Evolutionary conservation across 1,140 invertebrate species (phyloP), one percentile per base, ranked within the genome.

Genomic region (Caerostris darwini): DNA sequence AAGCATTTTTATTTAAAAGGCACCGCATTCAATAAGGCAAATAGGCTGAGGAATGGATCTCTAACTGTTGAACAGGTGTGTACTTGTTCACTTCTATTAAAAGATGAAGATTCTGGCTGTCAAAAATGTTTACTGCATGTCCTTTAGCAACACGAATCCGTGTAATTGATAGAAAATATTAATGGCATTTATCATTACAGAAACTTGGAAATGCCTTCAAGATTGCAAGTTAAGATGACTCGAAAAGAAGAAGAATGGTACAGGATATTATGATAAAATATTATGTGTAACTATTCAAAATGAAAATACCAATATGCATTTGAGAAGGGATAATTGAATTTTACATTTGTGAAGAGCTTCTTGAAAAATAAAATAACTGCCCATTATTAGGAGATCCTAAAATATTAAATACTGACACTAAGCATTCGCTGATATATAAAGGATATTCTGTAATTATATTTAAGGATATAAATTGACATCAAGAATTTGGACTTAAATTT

Each of bases 131-230:
- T 71, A 50, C 34, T 14, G 12, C 34, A 50, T 50, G 53, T 77
- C 3, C 8, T 77, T 77, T 77, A 34, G 71, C 19, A 77, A 12
- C 34, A 77, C 50, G 34, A 77, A 50, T 19, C 71, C 71, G 7
- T 77, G 71, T 77, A 50, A 67, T 50, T 77, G 53, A 50, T 50
- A 77, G 71, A 19, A 77, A 77, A 77, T 77, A 77, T 77, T 77
- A 77, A 77, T 77, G 71, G 71, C 71, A 77, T 77, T 77, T 77
- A 77, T 77, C 71, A 50, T 77, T 77, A 34, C 71, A 77, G 71
- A 77, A 77, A 12, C 50, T 50, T 77, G 71, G 71, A 77, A 77
- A 77, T 53, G 34, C 71, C 34, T 50, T 5, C 71, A 53, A 77
- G 71, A 77, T 50, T 77, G 71, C 34, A 77, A 53, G 71, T 50